Base-by-base conservation (phyloP, 2,888 invertebrate species). In the Liopterus haemorrhoidalis region DNA sequence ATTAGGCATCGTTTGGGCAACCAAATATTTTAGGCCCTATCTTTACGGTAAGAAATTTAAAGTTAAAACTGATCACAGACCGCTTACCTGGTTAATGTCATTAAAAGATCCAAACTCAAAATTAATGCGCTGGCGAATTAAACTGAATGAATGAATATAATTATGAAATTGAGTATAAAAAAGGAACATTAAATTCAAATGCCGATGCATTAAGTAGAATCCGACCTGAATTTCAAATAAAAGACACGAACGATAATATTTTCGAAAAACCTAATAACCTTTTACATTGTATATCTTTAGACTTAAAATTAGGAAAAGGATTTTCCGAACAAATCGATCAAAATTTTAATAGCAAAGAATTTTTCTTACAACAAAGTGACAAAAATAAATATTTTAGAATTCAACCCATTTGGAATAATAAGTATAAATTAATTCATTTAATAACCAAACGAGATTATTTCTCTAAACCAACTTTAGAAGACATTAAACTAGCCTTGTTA, bases 21-120 rank as follows among this genome's bases (percentile, higher is more conserved):
- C 54, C 5, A 53, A 56, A 24, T 49, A 58, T 39, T 59, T 57
- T 33, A 38, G 56, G 36, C 57, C 57, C 3, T 61, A 61, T 39
- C 22, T 61, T 1, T 57, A 52, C 32, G 59, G 58, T 9, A 48
- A 47, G 8, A 41, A 50, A 27, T 60, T 61, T 30, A 50, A 31
- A 11, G 47, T 59, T 9, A 49, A 54, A 8, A 61, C 58, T 1
- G 59, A 59, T 41, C 58, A 59, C 33, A 40, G 41, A 37, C 52
- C 56, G 2, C 28, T 58, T n/a, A 28, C 35, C 2, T 59, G 58
- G 57, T 35, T 57, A 2, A 33, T 54, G n/a, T 28, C 51, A 2
- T 49, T 54, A 1, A 56, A 53, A 38, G 57, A 59, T 37, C 56
- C 57, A 2, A 53, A 52, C 4, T 54, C 54, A 2, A 47, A 54